These are phyloP conservation scores for Gymnoscopelus microlampas DNA, from an alignment of 2,797 vertebrate genomes.

Conservation along the genomic window DNA sequence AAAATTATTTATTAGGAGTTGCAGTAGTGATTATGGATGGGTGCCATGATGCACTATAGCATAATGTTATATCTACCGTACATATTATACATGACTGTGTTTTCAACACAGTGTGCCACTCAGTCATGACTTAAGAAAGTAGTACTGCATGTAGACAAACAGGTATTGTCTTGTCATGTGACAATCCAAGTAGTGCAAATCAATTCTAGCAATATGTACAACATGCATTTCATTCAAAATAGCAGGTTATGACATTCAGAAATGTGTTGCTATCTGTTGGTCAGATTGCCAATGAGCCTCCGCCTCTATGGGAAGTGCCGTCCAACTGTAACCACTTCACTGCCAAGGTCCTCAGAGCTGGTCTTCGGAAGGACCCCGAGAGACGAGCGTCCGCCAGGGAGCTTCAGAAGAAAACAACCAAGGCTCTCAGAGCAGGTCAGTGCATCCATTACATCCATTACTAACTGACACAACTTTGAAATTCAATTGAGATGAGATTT, in stretches of 20 bases:
- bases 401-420: constrained; percentile 81
- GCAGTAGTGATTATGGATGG: too few species aligned
- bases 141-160: background rate
- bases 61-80: too few species aligned
- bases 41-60: too few species aligned
- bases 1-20: too few species aligned
- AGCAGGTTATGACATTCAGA: background rate
- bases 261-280: background rate
- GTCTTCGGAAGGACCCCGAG: constrained; percentile 88
- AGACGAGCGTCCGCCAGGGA: constrained; percentile 82
- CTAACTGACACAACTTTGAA: too few species aligned
- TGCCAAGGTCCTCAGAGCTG: constrained; percentile 86
- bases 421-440: constrained; percentile 87
- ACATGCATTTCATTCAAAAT: background rate
- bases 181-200: background rate
- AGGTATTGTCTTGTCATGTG: background rate
- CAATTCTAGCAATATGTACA: background rate
- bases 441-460: background rate
- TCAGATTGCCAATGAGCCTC: constrained; percentile 92
- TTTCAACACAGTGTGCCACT: too few species aligned
- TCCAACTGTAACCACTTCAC: constrained; percentile 89
- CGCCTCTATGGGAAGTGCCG: constrained; percentile 94
- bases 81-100: too few species aligned
- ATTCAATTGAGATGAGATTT: too few species aligned
- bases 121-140: background rate